Percentiles rank a stretch among this genome's conserved stretches.
Conservation (phyloP, 1,140 invertebrate genomes). For the Cotesia glomerata region DNA sequence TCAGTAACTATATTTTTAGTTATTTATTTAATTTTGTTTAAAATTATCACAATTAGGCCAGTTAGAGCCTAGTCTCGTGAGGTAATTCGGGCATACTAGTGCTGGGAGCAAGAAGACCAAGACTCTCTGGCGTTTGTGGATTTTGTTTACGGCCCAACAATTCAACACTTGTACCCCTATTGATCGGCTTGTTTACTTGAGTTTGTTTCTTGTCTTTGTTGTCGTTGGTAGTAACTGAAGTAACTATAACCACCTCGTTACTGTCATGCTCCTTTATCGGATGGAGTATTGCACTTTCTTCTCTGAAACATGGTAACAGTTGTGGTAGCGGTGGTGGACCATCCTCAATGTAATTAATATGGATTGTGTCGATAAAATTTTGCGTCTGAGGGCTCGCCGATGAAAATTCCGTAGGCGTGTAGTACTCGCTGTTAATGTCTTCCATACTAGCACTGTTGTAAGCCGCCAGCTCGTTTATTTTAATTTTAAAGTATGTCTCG, state of each 20-base stretch:
- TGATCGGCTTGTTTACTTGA: conserved; percentile 40
- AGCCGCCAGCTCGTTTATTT: conserved; percentile 41
- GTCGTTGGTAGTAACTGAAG: not conserved
- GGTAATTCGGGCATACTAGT: conserved; percentile 63
- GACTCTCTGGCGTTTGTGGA: conserved; percentile 43
- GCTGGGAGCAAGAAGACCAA: conserved; percentile 58
- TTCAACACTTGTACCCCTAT: conserved; percentile 52
- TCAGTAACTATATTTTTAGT: too few species aligned
- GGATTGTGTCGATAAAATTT: conserved; percentile 62
- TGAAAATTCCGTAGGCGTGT: conserved; percentile 76
- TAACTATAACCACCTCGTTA: conserved; percentile 2
- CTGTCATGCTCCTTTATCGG: conserved; percentile 47
- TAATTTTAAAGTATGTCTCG: conserved; percentile 59
- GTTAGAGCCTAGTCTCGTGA: conserved; percentile 49
- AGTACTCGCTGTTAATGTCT: conserved; percentile 75
- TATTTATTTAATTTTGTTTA: not conserved
- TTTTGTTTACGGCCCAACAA: conserved; percentile 51
- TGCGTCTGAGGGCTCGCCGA: conserved; percentile 48
- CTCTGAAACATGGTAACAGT: conserved; percentile 45
- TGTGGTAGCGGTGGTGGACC: conserved; percentile 50
- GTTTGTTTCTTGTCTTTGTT: conserved; percentile 54
- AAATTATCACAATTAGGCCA: conserved; percentile 27
- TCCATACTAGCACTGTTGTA: conserved; percentile 54
- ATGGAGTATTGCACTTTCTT: conserved; percentile 40
- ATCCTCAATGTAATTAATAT: conserved; percentile 69